Evolutionary conservation across 1,140 invertebrate species (phyloP).

Genomic region (Lordiphosa stackelbergi): DNA sequence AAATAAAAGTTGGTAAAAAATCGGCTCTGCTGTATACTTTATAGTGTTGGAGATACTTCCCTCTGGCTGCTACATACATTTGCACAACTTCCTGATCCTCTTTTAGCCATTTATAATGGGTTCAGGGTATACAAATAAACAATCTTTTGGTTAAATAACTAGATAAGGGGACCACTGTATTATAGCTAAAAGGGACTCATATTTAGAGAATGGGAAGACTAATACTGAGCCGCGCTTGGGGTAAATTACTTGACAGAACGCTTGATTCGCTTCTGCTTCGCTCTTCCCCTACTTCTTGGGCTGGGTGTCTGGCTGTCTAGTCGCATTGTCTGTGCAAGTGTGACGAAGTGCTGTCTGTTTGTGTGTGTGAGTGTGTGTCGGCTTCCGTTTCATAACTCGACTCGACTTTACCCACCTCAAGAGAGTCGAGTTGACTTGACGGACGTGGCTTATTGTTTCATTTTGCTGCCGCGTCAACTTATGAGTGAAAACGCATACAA

Average conservation of each 20-base stretch:
- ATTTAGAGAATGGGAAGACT: not conserved
- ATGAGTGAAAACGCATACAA: conserved; percentile 71
- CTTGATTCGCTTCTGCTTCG: not conserved
- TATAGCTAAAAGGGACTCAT: not conserved
- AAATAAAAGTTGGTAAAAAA: too few relatives aligned
- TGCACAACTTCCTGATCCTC: too few relatives aligned
- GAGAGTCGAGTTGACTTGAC: conserved; percentile 63
- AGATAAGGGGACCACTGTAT: not conserved
- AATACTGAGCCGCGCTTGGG: conserved; percentile 30
- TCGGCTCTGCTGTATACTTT: too few relatives aligned
- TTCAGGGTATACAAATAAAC: too few relatives aligned
- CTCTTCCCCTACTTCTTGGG: conserved; percentile 9
- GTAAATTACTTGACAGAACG: conserved; percentile 53
- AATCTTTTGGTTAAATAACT: too few relatives aligned
- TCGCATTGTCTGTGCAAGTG: conserved; percentile 66
- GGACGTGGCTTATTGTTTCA: conserved; percentile 75
- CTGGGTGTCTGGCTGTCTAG: conserved; percentile 53
- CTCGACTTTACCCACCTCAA: conserved; percentile 68
- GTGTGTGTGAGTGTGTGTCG: conserved; percentile 33
- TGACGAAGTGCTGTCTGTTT: conserved; percentile 39
- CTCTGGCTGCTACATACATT: too few relatives aligned
- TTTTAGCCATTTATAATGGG: too few relatives aligned
- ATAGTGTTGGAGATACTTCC: too few relatives aligned
- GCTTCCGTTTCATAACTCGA: conserved; percentile 60
- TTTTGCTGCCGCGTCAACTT: conserved; percentile 60